Evolutionary conservation across 1,140 invertebrate genomes (phyloP).

Genomic region (Procambarus clarkii): DNA sequence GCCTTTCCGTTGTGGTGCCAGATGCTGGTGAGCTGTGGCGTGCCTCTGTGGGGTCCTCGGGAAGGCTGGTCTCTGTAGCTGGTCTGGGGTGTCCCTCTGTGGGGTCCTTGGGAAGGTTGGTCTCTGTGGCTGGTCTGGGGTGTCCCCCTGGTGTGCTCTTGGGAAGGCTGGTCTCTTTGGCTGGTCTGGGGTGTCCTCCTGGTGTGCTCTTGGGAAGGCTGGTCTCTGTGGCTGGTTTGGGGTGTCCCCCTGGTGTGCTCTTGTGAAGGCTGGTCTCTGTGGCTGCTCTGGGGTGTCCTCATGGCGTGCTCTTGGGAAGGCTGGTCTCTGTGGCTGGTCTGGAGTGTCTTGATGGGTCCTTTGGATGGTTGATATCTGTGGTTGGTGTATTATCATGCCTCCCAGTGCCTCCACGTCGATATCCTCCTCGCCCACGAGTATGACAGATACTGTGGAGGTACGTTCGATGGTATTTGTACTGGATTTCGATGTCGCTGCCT

Average conservation of each 20-base stretch:
- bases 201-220: not conserved
- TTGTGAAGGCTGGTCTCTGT: not conserved
- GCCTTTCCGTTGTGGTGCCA: slow-evolving; percentile 10
- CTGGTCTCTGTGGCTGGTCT: not conserved
- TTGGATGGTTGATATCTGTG: too few relatives aligned
- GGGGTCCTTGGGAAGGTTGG: not conserved
- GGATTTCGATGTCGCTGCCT: not conserved
- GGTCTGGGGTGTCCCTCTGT: not conserved
- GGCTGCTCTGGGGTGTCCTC: not conserved
- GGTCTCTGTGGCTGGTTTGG: not conserved
- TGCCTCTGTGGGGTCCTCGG: not conserved
- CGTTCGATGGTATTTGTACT: not conserved
- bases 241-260: not conserved
- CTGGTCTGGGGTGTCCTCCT: too few relatives aligned
- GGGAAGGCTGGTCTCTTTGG: not conserved
- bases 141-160: not conserved
- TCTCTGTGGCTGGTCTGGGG: not conserved
- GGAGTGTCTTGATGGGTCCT: not conserved
- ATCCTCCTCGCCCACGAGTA: not conserved
- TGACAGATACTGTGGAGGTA: too few relatives aligned
- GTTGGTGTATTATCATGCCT: not conserved
- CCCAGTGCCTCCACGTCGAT: not conserved
- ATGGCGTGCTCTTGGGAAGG: too few relatives aligned
- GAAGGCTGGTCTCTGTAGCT: too few relatives aligned
- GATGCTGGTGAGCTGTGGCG: not conserved